A percentile compares a stretch with the other conserved stretches of the same genome.
Conservation (phyloP, 1,140 invertebrate species). For the Euglossa dilemma region DNA sequence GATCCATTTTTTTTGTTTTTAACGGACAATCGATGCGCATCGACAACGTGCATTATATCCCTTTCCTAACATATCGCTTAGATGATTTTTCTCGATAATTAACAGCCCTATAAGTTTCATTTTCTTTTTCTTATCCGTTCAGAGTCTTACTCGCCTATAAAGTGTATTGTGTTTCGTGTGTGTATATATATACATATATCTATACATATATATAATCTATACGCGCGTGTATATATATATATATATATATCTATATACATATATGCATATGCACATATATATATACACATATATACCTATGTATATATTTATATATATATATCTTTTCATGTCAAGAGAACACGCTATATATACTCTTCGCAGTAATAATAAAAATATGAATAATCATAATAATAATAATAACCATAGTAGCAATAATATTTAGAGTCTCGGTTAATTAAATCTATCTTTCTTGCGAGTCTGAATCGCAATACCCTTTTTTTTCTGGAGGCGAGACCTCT, state of each 20-base stretch:
- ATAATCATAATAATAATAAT: neutral
- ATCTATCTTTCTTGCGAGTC: conserved; percentile 35
- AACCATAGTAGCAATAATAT: conserved; percentile 38
- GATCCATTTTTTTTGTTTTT: neutral
- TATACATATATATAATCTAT: conserved; percentile 6
- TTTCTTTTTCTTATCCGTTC: conserved; percentile 26
- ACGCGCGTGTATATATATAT: conserved; percentile 24
- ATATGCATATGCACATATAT: conserved; percentile 55
- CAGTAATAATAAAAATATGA: neutral
- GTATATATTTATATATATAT: conserved; percentile 50
- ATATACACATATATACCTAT: conserved; percentile 30
- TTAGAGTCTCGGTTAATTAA: conserved; percentile 27
- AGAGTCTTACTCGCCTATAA: conserved; percentile 40
- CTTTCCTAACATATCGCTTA: conserved; percentile 7
- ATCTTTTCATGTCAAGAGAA: conserved; percentile 42
- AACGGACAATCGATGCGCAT: conserved; percentile 26
- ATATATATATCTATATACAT: conserved; percentile 24
- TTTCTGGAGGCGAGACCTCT: conserved; percentile 18
- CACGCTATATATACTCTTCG: neutral
- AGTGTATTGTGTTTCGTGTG: conserved; percentile 11
- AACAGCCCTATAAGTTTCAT: conserved; percentile 38
- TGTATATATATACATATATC: conserved; percentile 28
- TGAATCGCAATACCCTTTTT: conserved; percentile 56
- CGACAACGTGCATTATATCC: conserved; percentile 28
- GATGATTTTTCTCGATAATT: conserved; percentile 29